Conservation (phyloP, 2,888 invertebrate species). For the Dexiosoma caninum region DNA sequence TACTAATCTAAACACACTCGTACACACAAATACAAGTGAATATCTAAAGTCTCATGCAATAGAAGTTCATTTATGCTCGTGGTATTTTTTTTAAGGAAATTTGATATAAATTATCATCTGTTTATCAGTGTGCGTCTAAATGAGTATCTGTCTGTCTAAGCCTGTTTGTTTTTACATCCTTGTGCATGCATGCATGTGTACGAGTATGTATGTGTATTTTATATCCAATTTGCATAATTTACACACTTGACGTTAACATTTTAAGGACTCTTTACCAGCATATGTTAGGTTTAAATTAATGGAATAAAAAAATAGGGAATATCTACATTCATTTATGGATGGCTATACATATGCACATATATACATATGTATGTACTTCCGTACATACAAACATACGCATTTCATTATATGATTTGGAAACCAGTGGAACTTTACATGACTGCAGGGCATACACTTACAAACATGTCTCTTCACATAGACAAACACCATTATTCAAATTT, state of each 20-base stretch:
- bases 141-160: constrained; percentile 13
- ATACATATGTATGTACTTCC: neutral
- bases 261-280: constrained; percentile 63
- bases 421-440: constrained; percentile 12
- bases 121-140: neutral
- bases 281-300: constrained; percentile 55
- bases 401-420: neutral
- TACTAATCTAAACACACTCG: neutral
- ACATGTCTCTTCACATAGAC: neutral
- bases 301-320: constrained; percentile 45
- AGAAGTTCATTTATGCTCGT: constrained; percentile 24
- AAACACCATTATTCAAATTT: constrained; percentile 48
- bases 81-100: constrained; percentile 31
- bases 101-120: constrained; percentile 22
- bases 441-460: neutral
- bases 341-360: neutral
- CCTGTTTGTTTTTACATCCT: constrained; percentile 12
- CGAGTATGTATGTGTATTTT: constrained; percentile 14
- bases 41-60: neutral
- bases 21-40: neutral
- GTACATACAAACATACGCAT: neutral
- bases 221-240: constrained; percentile 63
- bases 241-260: constrained; percentile 63
- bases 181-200: neutral
- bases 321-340: neutral